Evolutionary conservation across 2,888 invertebrate species (phyloP).

Genomic region (Orthonevra nobilis): DNA sequence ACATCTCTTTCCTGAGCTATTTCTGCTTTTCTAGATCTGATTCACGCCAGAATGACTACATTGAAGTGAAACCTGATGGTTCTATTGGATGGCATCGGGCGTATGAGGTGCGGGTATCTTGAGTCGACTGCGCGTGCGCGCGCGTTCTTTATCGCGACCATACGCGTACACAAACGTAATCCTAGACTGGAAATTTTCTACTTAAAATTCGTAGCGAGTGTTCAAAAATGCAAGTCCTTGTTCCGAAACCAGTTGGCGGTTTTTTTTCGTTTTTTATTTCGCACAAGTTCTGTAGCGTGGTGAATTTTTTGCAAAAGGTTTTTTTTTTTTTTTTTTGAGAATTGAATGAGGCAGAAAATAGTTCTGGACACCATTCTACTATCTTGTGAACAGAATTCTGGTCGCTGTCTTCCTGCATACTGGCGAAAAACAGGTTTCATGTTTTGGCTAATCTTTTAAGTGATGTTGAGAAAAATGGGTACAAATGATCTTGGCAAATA

Average conservation of each 20-base stretch:
- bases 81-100: conserved; percentile 4
- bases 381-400: neutral
- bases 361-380: conserved; percentile 28
- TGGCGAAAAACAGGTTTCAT: conserved; percentile 37
- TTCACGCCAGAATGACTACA: conserved; percentile 29
- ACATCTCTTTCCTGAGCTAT: conserved; percentile 57
- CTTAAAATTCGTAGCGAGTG: conserved; percentile 54
- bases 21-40: conserved; percentile 33
- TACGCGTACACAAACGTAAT: conserved; percentile 31
- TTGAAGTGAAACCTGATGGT: conserved; percentile 38
- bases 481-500: conserved; percentile 1
- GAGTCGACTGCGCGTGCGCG: conserved; percentile 26
- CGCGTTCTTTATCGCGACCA: conserved; percentile 44
- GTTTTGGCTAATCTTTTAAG: neutral
- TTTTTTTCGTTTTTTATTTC: conserved; percentile 13
- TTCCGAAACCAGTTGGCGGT: conserved; percentile 54
- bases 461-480: conserved; percentile 7
- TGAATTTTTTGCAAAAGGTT: conserved; percentile 37
- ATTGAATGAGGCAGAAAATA: conserved; percentile 15
- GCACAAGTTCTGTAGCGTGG: conserved; percentile 33
- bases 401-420: too few relatives aligned
- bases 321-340: conserved; percentile 23
- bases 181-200: conserved; percentile 62
- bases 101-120: conserved; percentile 16
- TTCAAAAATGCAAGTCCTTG: conserved; percentile 66